phyloP scores from a whole-genome alignment of 1,140 invertebrate genomes.

The Hypsibius dujardini region DNA sequence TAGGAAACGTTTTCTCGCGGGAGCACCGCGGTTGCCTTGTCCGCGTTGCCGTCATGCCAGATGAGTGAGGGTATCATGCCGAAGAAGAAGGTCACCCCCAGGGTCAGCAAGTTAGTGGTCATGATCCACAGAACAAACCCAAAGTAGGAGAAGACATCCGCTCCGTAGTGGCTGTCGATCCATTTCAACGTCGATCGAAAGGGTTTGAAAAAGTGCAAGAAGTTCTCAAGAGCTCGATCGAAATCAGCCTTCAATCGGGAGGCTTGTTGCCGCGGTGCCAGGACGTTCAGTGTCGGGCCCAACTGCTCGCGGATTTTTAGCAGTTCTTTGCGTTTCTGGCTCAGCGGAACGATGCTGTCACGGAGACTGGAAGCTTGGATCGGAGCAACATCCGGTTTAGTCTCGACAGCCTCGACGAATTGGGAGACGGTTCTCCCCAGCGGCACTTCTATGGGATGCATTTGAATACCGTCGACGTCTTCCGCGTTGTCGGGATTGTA shows the following conservation, averaged over 20 bases:
- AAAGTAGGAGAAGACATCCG: neutral
- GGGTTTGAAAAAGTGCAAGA: neutral
- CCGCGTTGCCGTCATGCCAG: neutral
- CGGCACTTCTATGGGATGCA: neutral
- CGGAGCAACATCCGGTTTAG: neutral
- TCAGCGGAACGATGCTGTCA: neutral
- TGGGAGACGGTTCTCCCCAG: neutral
- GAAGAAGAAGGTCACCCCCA: neutral
- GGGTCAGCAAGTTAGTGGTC: neutral
- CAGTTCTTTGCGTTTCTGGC: neutral
- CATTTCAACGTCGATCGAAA: neutral
- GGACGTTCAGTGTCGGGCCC: no score
- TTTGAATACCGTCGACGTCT: no score
- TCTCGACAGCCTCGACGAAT: neutral
- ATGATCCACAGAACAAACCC: slow-evolving; percentile 1
- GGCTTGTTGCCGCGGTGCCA: no score
- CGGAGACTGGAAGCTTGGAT: neutral
- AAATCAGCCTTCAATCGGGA: no score
- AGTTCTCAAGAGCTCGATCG: neutral
- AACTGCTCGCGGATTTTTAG: neutral
- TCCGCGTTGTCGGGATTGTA: no score
- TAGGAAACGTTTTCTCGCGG: neutral
- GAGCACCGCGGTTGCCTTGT: neutral
- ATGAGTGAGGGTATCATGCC: neutral
- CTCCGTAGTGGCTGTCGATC: neutral